These are phyloP conservation scores for Proisotoma minuta DNA, from an alignment of 2,888 invertebrate species.

Conservation along the genomic window DNA sequence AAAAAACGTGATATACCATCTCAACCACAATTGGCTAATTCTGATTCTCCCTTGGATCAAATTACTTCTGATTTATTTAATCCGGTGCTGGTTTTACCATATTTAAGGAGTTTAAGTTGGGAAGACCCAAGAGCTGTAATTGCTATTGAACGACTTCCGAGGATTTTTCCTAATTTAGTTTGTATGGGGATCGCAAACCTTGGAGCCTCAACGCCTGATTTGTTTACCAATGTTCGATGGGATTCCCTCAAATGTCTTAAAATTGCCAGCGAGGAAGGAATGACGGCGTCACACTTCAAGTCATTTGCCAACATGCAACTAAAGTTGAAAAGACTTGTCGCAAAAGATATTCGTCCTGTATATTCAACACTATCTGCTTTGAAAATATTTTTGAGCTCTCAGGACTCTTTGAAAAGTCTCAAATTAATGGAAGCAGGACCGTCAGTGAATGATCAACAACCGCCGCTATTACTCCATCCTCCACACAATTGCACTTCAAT, in stretches of 20 bases:
- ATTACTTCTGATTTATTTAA: background rate
- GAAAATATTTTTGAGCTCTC: conserved; percentile 11
- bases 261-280: conserved; percentile 11
- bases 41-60: conserved; percentile 8
- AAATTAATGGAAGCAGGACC: background rate
- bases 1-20: background rate
- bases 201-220: conserved; percentile 2
- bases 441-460: background rate
- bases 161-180: conserved; percentile 18
- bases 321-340: conserved; percentile 9
- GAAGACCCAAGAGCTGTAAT: conserved; percentile 16
- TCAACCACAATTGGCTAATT: too few relatives aligned
- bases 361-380: conserved; percentile 10
- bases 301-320: conserved; percentile 11
- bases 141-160: conserved; percentile 15
- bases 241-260: conserved; percentile 14
- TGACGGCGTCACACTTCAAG: conserved; percentile 11
- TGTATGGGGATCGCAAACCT: conserved; percentile 14
- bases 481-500: background rate
- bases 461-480: too few relatives aligned
- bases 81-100: background rate
- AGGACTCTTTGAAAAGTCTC: background rate
- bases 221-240: background rate
- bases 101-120: conserved; percentile 14
- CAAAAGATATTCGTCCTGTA: conserved; percentile 12